Percentiles rank a stretch among this genome's conserved stretches.
Evolutionary conservation across 2,113 vertebrate genomes (phyloP).

Genomic region (Lepidothrix coronata): DNA sequence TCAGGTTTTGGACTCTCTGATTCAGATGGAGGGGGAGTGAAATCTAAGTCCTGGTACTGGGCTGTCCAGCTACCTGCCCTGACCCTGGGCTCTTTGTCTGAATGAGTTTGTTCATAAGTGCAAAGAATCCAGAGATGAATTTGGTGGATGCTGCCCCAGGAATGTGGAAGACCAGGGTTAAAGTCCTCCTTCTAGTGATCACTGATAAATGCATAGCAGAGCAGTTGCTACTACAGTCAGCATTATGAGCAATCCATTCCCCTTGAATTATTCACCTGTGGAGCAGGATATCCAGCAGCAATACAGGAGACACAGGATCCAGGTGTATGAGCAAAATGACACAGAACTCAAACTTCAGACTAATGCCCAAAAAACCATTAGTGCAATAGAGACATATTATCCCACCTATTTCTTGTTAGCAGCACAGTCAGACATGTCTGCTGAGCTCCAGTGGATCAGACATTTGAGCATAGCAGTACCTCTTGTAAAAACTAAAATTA

Average conservation of each 20-base stretch:
- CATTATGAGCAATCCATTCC: background rate
- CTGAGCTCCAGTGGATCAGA: background rate
- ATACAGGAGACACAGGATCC: background rate
- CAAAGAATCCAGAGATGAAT: background rate
- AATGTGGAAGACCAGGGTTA: background rate
- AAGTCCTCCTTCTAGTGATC: background rate
- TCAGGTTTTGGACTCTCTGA: background rate
- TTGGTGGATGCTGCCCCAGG: background rate
- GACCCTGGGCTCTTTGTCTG: background rate
- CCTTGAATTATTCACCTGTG: background rate
- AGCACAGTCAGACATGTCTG: background rate
- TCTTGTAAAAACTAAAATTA: background rate
- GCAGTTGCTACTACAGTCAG: background rate
- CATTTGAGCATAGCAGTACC: rapidly evolving
- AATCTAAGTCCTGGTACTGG: background rate
- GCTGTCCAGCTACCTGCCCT: background rate
- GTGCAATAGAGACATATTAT: background rate
- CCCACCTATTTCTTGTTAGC: background rate
- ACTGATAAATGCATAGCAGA: background rate
- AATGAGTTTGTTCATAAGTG: background rate
- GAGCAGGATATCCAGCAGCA: background rate
- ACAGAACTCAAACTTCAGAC: background rate
- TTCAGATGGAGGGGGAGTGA: background rate
- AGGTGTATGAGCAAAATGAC: background rate
- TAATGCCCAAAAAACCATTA: background rate